Base-by-base conservation (phyloP, 2,888 invertebrate species). In the Diaperis boleti region DNA sequence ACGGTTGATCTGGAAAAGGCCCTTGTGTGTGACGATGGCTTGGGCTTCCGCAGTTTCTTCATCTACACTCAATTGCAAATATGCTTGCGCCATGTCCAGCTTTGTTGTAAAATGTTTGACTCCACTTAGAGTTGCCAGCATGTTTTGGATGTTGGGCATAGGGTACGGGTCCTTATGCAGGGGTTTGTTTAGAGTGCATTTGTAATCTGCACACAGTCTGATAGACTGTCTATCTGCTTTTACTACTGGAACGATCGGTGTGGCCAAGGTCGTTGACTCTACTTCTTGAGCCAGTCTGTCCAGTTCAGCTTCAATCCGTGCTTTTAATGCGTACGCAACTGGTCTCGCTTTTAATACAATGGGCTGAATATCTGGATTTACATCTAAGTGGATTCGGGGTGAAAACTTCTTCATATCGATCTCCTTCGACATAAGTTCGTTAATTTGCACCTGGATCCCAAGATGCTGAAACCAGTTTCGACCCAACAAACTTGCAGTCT, bases 61-160 rank as follows among this genome's bases (percentile, higher is more conserved):
- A n/a, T 33, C n/a, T 33, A 33, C 33, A 3, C 3, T 33, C 10
- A 33, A n/a, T n/a, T 33, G 33, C n/a, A n/a, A 10, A n/a, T 33
- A 33, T 10, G 33, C 33, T n/a, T 33, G 33, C 10, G 10, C 33
- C 33, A 33, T 33, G n/a, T 33, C 33, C 33, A 33, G 33, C 10
- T 33, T 33, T n/a, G n/a, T n/a, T 10, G 33, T n/a, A 33, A 33
- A 33, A 7, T 7, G 7, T 7, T 22, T 22, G 22, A 22, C 22
- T 7, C 22, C 22, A 22, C 22, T 22, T 4, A 22, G 22, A 22
- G 7, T 22, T 6, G 22, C 22, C 22, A 22, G 22, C 22, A 22
- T 22, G n/a, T n/a, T n/a, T n/a, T n/a, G n/a, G n/a, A n/a, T n/a
- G n/a, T n/a, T n/a, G n/a, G n/a, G n/a, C n/a, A n/a, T n/a, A n/a